Base-by-base conservation (phyloP, 1,140 invertebrate species). In the Streblospio benedicti region DNA sequence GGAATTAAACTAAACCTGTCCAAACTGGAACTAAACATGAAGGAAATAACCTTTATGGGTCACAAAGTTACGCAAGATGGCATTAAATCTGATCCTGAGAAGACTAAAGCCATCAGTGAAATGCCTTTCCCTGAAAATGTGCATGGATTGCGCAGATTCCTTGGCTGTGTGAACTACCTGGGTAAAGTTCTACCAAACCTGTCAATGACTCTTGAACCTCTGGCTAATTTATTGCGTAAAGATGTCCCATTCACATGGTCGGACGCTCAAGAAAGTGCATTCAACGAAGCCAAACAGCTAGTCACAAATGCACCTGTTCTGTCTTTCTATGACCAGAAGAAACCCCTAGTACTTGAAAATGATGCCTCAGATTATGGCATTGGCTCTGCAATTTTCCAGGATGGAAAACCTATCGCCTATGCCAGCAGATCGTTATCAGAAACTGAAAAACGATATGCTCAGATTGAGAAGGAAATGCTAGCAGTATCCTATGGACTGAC, bases 381-480 rank as follows among this genome's bases (percentile, higher is more conserved):
- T 12, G 71, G 74, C 32, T 61, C 63, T n/a, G 70, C 75, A 27
- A 52, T 76, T 4, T 61, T 65, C 1, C 72, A 77, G 35, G 51
- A 60, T 23, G 57, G 73, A 56, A 57, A 55, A 30, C 71, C 71
- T 9, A 71, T 77, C 38, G 65, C 67, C 2, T 77, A 67, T 65
- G 78, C 71, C 6, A 81, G 79, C 6, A 62, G 73, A 41, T 67
- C 70, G 1, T 63, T 82, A 23, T 69, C 66, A 14, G 41, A 67
- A 32, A 66, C 74, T 4, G 74, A 82, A 63, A 58, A 68, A 62
- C 78, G 73, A 47, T 81, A 82, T 47, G 63, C 73, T 14, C 75
- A 79, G 58, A 75, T 81, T 30, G 79, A 84, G 41, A 80, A 74
- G 65, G 80, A 84, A 70, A 78, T 74, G 4, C 64, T 79, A 14